These are phyloP conservation scores for Micronisus gabar DNA, from an alignment of 2,113 vertebrate genomes.

Conservation along the genomic window DNA sequence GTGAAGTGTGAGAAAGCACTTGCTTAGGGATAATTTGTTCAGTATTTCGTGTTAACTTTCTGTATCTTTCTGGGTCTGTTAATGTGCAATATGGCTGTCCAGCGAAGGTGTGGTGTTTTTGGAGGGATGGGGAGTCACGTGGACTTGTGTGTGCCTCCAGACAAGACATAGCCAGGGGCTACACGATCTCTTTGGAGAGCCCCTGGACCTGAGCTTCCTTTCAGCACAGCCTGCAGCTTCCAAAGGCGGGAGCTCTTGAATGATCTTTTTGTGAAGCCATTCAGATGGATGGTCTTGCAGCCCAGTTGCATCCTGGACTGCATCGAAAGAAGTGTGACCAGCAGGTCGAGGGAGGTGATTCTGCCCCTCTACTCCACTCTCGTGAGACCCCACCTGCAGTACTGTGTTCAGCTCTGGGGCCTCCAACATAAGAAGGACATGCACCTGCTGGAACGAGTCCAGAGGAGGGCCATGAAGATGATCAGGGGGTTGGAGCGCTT, in stretches of 20 bases:
- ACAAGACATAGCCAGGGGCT: neutral
- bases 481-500: too few relatives aligned
- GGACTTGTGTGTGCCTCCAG: neutral
- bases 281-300: too few relatives aligned
- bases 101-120: neutral
- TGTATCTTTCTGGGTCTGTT: neutral
- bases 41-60: neutral
- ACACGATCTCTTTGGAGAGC: neutral
- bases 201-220: neutral
- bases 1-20: neutral
- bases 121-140: neutral
- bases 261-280: neutral
- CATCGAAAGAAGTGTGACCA: too few relatives aligned
- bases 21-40: neutral
- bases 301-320: too few relatives aligned
- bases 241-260: neutral
- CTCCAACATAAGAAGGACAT: too few relatives aligned
- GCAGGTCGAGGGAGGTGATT: too few relatives aligned
- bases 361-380: too few relatives aligned
- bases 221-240: neutral
- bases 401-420: too few relatives aligned
- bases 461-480: too few relatives aligned
- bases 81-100: accelerated
- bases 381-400: too few relatives aligned
- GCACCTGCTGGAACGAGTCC: too few relatives aligned